These are phyloP conservation scores for Tetranychus urticae DNA, from an alignment of 1,140 invertebrate species.

Conservation along the genomic window DNA sequence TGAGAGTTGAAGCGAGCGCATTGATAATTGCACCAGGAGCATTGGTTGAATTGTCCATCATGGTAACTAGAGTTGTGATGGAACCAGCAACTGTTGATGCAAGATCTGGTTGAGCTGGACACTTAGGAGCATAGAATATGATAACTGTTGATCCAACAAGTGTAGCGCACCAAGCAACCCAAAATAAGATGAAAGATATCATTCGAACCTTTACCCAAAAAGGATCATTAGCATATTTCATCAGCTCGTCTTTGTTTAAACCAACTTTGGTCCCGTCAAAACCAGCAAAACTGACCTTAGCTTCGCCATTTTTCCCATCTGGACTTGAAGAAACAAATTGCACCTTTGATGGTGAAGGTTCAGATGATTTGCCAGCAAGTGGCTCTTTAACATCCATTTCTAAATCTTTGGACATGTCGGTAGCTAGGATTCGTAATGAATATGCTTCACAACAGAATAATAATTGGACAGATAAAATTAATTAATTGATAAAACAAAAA, in stretches of 20 bases:
- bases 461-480: too few relatives aligned
- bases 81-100: too few relatives aligned
- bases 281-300: background rate
- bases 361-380: background rate
- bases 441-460: too few relatives aligned
- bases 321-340: background rate
- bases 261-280: conserved; percentile 21
- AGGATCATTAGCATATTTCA: conserved; percentile 66
- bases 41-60: too few relatives aligned
- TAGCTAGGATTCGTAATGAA: too few relatives aligned
- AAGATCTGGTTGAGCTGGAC: conserved; percentile 16
- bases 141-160: conserved; percentile 55
- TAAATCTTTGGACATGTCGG: background rate
- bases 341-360: background rate
- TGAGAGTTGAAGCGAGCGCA: too few relatives aligned
- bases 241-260: conserved; percentile 66
- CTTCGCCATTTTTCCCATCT: background rate
- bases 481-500: too few relatives aligned
- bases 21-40: too few relatives aligned
- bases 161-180: conserved; percentile 63
- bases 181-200: conserved; percentile 60
- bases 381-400: background rate
- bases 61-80: too few relatives aligned
- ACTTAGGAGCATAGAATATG: conserved; percentile 58
- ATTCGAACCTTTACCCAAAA: conserved; percentile 66